phyloP scores from a whole-genome alignment of 2,797 vertebrate genomes.

The Mallotus villosus region DNA sequence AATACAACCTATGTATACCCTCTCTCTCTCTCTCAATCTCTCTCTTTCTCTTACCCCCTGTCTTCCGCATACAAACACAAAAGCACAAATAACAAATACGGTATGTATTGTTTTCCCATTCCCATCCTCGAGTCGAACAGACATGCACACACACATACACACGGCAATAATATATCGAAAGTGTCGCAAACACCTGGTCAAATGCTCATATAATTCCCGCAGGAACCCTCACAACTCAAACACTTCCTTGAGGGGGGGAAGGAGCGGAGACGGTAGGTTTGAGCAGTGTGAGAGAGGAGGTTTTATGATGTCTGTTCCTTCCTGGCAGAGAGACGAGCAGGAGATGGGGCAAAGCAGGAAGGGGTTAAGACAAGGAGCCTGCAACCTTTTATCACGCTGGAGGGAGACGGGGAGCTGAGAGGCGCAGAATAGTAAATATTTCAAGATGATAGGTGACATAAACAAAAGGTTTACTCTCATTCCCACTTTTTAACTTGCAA shows the following conservation, averaged over 20 bases:
- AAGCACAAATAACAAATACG: slow-evolving; percentile 52
- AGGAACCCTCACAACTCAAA: slow-evolving; percentile 54
- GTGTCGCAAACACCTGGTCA: slow-evolving; percentile 74
- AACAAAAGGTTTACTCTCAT: slow-evolving; percentile 78
- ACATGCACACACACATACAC: slow-evolving; percentile 61
- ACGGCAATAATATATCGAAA: slow-evolving; percentile 69
- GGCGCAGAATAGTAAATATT: slow-evolving; percentile 74
- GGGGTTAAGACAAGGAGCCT: slow-evolving; percentile 69
- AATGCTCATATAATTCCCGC: slow-evolving; percentile 65
- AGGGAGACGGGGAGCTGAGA: slow-evolving; percentile 71
- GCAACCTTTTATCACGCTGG: slow-evolving; percentile 77
- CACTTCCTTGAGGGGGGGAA: slow-evolving; percentile 56
- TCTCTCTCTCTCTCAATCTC: slow-evolving; percentile 48
- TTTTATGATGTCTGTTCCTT: slow-evolving; percentile 54
- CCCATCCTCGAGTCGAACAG: slow-evolving; percentile 59
- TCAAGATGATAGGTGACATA: slow-evolving; percentile 80
- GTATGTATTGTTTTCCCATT: slow-evolving; percentile 54
- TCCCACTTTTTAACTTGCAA: slow-evolving; percentile 76
- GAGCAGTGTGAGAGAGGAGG: slow-evolving; percentile 18
- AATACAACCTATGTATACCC: slow-evolving; percentile 39
- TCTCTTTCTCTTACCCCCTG: slow-evolving; percentile 41
- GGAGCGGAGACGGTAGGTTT: slow-evolving; percentile 50
- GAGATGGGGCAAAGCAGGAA: slow-evolving; percentile 60
- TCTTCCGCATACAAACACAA: slow-evolving; percentile 32
- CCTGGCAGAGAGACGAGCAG: slow-evolving; percentile 41